Evolutionary conservation across 2,113 vertebrate species (phyloP).

Genomic region (Misgurnus mizolepis): DNA sequence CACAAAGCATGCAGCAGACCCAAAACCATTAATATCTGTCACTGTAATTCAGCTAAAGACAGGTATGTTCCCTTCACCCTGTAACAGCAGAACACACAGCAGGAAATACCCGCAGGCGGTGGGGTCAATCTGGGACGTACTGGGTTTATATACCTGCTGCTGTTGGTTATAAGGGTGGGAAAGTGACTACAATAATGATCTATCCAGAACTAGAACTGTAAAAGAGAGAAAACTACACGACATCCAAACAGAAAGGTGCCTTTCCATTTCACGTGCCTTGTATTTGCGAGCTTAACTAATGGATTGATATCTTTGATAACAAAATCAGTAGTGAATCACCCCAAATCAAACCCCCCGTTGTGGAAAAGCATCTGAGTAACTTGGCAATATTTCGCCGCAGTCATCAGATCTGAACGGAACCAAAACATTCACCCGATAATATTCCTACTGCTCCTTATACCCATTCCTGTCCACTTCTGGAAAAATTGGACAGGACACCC

Average conservation of each 20-base stretch:
- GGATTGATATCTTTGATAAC: slow-evolving; percentile 4
- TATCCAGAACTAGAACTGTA: not conserved
- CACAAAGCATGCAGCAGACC: slow-evolving; percentile 16
- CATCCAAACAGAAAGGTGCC: not conserved
- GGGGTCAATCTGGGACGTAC: not conserved
- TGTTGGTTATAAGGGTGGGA: slow-evolving; percentile 14
- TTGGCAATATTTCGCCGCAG: slow-evolving; percentile 32
- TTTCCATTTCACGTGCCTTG: not conserved
- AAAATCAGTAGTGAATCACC: slow-evolving; percentile 31
- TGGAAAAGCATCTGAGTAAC: slow-evolving; percentile 40
- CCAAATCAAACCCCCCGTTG: slow-evolving; percentile 34
- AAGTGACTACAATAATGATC: slow-evolving; percentile 20
- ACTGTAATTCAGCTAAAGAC: slow-evolving; percentile 39
- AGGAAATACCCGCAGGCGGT: not conserved
- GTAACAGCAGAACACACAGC: slow-evolving; percentile 12
- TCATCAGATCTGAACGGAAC: slow-evolving; percentile 34
- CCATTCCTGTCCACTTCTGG: slow-evolving; percentile 24
- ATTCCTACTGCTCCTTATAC: slow-evolving; percentile 37
- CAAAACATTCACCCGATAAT: slow-evolving; percentile 40
- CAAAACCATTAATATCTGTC: slow-evolving; percentile 30
- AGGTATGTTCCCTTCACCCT: slow-evolving; percentile 43
- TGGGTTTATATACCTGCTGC: not conserved
- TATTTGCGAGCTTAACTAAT: not conserved
- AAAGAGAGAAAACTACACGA: slow-evolving; percentile 10
- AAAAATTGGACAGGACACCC: slow-evolving; percentile 13